Base-by-base conservation (phyloP, 2,888 invertebrate genomes). In the Gnatocerus cornutus region DNA sequence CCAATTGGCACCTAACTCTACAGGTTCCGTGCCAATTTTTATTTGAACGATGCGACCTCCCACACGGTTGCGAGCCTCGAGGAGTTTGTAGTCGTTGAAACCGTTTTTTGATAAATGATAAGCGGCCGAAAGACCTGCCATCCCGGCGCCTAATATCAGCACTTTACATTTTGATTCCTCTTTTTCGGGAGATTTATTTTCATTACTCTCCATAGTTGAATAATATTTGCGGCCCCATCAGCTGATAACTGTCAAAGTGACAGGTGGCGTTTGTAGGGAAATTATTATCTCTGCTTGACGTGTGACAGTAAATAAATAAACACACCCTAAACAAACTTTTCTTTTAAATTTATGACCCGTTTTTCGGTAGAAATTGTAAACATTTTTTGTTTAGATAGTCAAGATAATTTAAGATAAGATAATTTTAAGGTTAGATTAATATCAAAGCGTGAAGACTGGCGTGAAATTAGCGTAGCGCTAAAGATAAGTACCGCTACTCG, bases 1-100 rank as follows among this genome's bases (percentile, higher is more conserved):
- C 95, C 96, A 96, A 84, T 96, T 96, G 29, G 96, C 96, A 64
- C 97, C 97, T 72, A 96, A 85, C 86, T 97, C 96, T 50, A 96
- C 89, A 82, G 84, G 87, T 78, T 88, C 87, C 67, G 85, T 85
- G 83, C 91, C 91, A 82, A 93, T 87, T 77, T 91, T 89, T 79
- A 92, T 90, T 68, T 94, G 91, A 66, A 93, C 87, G 75, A 96
- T 93, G 73, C 96, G 88, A 70, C 95, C 96, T 59, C 96, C 96
- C 73, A 95, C 89, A 70, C 93, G 89, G 81, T 90, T 90, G 81
- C 94, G 89, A 68, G 93, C 94, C 87, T 95, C 96, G 76, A 95
- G 85, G 79, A 96, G 89, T 82, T 90, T 88, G 85, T 94, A 94
- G 85, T 95, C 91, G 72, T 89, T 89, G 84, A 91, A 90, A 69